Conservation (phyloP, 2,888 invertebrate genomes). For the Bugulina stolonifera region DNA sequence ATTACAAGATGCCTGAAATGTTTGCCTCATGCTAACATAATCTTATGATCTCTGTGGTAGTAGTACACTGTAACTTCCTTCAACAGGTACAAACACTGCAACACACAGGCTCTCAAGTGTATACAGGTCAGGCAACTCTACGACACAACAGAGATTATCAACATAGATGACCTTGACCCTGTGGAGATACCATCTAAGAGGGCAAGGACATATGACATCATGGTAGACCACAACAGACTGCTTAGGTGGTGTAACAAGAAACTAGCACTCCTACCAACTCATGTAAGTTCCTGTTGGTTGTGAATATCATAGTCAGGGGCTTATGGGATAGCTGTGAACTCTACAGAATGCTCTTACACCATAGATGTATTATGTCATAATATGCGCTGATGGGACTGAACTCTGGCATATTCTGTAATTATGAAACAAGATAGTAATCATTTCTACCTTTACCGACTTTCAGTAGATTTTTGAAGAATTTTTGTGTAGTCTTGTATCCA, state of each 20-base stretch:
- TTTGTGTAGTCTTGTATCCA: too few relatives aligned
- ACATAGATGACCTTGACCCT: constrained; percentile 52
- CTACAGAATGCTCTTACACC: too few relatives aligned
- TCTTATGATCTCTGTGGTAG: not conserved
- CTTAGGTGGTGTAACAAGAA: constrained; percentile 72
- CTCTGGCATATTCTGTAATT: too few relatives aligned
- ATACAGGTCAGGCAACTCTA: constrained; percentile 59
- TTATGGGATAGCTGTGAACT: too few relatives aligned
- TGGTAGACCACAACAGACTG: constrained; percentile 60
- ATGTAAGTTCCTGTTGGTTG: not conserved
- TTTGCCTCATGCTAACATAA: too few relatives aligned
- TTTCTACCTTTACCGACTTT: too few relatives aligned
- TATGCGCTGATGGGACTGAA: too few relatives aligned
- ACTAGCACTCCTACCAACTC: constrained; percentile 51
- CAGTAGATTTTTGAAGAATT: too few relatives aligned
- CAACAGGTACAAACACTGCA: constrained; percentile 49
- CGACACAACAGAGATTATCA: constrained; percentile 57
- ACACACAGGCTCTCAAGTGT: constrained; percentile 40
- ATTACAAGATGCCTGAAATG: too few relatives aligned
- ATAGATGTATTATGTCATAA: too few relatives aligned
- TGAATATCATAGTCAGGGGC: too few relatives aligned
- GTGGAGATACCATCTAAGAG: constrained; percentile 46
- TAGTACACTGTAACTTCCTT: not conserved
- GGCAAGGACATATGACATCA: constrained; percentile 18
- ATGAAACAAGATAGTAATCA: too few relatives aligned